These are phyloP conservation scores for Podarcis raffonei DNA, from an alignment of 2,113 vertebrate species.

Conservation along the genomic window DNA sequence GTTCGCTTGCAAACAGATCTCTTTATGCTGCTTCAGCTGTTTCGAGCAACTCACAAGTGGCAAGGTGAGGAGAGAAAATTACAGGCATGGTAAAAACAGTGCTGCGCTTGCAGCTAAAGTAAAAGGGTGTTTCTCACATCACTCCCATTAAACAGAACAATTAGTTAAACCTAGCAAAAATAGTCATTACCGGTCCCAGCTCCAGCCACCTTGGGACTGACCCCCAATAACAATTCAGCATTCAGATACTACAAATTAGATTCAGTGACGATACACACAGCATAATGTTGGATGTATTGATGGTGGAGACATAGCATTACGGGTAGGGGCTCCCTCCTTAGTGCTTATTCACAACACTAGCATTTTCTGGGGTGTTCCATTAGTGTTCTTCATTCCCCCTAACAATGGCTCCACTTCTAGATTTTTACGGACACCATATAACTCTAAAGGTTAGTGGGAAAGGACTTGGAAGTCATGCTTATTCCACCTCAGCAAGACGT, in stretches of 20 bases:
- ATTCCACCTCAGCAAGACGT: too few relatives aligned
- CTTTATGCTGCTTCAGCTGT: background rate
- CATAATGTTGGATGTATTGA: background rate
- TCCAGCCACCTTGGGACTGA: background rate
- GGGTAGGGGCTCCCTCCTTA: background rate
- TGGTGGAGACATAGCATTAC: background rate
- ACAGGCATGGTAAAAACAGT: constrained; percentile 2
- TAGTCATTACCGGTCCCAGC: background rate
- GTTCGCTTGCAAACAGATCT: background rate
- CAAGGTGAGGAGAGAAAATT: constrained; percentile 32
- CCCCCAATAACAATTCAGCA: background rate
- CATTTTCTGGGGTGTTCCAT: background rate
- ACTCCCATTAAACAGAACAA: background rate
- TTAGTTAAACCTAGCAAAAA: background rate
- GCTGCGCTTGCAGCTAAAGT: background rate
- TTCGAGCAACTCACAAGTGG: background rate
- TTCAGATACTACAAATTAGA: background rate
- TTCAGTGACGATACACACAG: background rate
- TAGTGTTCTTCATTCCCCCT: background rate
- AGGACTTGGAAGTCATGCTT: too few relatives aligned
- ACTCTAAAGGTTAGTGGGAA: background rate
- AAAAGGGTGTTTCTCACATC: background rate
- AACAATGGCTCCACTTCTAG: background rate
- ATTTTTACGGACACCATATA: too few relatives aligned
- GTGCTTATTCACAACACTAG: background rate